phyloP scores from a whole-genome alignment of 1,140 invertebrate species.

The Coptotermes formosanus region DNA sequence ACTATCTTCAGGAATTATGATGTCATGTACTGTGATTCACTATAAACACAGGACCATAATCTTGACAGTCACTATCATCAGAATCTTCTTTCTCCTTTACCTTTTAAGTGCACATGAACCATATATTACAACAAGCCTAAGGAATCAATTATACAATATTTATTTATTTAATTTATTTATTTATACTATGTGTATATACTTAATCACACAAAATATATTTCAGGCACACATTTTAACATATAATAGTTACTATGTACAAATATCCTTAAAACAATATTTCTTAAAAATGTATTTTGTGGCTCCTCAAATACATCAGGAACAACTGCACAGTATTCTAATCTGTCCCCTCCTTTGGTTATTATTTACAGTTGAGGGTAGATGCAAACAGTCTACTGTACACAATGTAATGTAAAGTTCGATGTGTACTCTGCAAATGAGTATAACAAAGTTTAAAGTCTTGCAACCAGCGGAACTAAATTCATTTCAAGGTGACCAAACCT shows the following conservation, averaged over 20 bases:
- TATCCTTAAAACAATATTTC: neutral
- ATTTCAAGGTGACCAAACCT: neutral
- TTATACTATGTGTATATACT: conserved; percentile 10
- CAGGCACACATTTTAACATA: conserved; percentile 2
- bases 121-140: too few species aligned
- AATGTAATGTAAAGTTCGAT: conserved; percentile 1
- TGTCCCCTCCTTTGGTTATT: neutral
- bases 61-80: too few species aligned
- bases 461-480: neutral
- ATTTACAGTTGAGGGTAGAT: conserved; percentile 5
- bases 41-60: too few species aligned
- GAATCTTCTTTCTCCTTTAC: too few species aligned
- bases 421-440: neutral
- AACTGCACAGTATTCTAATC: neutral
- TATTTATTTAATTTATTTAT: neutral
- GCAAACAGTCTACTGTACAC: neutral
- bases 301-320: neutral
- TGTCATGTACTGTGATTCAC: too few species aligned
- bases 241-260: conserved; percentile 15
- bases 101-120: too few species aligned
- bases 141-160: neutral
- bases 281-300: neutral
- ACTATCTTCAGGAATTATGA: too few species aligned
- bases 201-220: conserved; percentile 15
- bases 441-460: neutral